Evolutionary conservation across 2,113 vertebrate genomes (phyloP).

Genomic region (Mirza zaza): DNA sequence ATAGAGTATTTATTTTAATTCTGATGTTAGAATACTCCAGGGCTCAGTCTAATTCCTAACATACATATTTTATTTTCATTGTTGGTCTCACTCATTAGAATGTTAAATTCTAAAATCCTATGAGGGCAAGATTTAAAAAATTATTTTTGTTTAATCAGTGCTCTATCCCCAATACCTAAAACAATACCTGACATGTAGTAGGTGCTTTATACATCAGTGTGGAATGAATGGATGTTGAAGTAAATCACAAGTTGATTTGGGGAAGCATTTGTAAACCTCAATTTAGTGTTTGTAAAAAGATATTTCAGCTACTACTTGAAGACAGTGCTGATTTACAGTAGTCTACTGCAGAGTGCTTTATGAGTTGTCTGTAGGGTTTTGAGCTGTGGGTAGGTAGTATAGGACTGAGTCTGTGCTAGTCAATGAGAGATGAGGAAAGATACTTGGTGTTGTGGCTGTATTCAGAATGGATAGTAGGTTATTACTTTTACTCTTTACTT

Average conservation of each 20-base stretch:
- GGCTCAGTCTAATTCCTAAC: background rate
- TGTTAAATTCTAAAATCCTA: constrained; percentile 9
- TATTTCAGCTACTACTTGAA: background rate
- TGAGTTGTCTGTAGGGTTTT: background rate
- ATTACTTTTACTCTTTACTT: background rate
- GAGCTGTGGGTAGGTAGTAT: background rate
- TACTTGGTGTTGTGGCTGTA: background rate
- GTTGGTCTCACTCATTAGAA: background rate
- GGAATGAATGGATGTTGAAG: background rate
- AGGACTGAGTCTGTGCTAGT: background rate
- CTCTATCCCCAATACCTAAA: background rate
- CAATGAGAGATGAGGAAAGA: background rate
- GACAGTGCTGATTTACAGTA: background rate
- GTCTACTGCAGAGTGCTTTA: background rate
- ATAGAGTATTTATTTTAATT: constrained; percentile 24
- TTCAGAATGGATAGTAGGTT: background rate
- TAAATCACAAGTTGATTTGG: background rate
- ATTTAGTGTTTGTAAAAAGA: background rate
- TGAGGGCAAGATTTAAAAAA: background rate
- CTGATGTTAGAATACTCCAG: background rate
- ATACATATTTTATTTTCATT: background rate
- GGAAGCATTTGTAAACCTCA: constrained; percentile 28
- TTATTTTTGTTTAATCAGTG: background rate
- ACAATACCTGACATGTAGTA: background rate
- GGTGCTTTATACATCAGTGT: background rate